Base-by-base conservation (phyloP, 1,140 invertebrate genomes). In the Drosophila repleta region DNA sequence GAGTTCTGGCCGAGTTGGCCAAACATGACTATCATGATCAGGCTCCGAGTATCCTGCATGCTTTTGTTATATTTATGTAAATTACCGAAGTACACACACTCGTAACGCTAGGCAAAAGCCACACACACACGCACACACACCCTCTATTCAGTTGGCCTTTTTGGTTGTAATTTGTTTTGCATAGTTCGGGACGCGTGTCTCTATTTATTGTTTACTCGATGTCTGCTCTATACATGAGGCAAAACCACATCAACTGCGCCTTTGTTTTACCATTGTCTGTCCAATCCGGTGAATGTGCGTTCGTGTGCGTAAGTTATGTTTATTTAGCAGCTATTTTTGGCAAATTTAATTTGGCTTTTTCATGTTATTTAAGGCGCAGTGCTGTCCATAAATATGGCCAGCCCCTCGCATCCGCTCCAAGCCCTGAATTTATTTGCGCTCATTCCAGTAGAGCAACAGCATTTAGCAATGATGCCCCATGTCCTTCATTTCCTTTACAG, bases 21-120 rank as follows among this genome's bases (percentile, higher is more conserved):
- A 13, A 39, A 52, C 45, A 66, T 26, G 51, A 39, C 52, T 66
- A 71, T 58, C 62, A 51, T 43, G 35, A 66, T 53, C 63, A 53
- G 49, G 55, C 49, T 37, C 45, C 56, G 32, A 63, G 11, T 46
- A 70, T 78, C 56, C 58, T 68, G 61, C 71, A 77, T 66, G 70
- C 71, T 76, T 46, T 74, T 74, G 70, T 82, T 82, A 76, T 82
- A 76, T 82, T 78, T 83, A 82, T 82, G 79, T 74, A 82, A 82
- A 82, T 83, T 61, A 39, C 57, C 56, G 11, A 15, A 8, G 37
- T 39, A 20, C 46, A 0, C 17, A 39, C 55, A 17, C 35, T 55
- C 69, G 55, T 82, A 70, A 74, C 60, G 82, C 74, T 63, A 29
- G 48, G 52, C 43, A 45, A 69, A 74, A 53, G 29, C 60, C 70